These are phyloP conservation scores for Cryptocheilus praepositus DNA, from an alignment of 2,888 invertebrate genomes.

Conservation along the genomic window DNA sequence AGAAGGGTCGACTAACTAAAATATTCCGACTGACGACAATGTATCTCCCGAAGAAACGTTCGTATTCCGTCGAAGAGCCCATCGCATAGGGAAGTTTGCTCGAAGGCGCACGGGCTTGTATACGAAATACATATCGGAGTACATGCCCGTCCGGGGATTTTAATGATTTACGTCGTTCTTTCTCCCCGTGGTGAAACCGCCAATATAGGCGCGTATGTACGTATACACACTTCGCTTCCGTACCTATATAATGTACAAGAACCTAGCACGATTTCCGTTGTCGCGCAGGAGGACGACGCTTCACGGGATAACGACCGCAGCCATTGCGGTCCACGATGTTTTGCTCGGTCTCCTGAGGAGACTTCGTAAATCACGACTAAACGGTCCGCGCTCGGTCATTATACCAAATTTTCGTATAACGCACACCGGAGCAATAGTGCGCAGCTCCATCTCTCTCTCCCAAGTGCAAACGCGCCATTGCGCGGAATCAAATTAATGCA, in stretches of 20 bases:
- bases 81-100: background rate
- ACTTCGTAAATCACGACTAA: conserved; percentile 63
- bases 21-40: background rate
- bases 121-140: too few species aligned
- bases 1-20: background rate
- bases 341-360: conserved; percentile 56
- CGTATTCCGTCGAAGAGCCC: background rate
- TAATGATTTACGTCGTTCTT: conserved; percentile 10
- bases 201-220: too few species aligned
- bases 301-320: conserved; percentile 51
- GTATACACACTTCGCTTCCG: too few species aligned
- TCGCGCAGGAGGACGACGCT: conserved; percentile 32
- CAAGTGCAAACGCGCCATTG: background rate
- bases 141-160: background rate
- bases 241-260: too few species aligned
- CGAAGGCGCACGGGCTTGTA: too few species aligned
- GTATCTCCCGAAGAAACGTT: background rate
- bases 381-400: conserved; percentile 52
- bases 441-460: background rate
- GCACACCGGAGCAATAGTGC: conserved; percentile 18
- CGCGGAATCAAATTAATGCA: conserved; percentile 31
- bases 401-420: conserved; percentile 53
- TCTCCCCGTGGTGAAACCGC: background rate
- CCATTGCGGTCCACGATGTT: conserved; percentile 55
- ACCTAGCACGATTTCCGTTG: too few species aligned